Evolutionary conservation across 2,797 vertebrate species (phyloP).

Genomic region (Heterohyrax brucei): DNA sequence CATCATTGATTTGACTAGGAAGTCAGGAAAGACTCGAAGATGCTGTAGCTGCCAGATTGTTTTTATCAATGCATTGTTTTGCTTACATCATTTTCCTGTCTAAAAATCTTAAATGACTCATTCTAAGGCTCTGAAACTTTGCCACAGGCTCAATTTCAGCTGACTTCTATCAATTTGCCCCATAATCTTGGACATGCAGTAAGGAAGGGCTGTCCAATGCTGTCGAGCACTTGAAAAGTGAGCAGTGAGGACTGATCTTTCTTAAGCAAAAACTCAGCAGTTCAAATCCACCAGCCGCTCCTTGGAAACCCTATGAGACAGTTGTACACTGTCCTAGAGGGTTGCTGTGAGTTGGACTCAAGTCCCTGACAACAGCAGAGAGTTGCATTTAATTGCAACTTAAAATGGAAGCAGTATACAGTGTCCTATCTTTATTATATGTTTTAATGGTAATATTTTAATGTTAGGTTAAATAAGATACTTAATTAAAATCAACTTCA

Average conservation of each 20-base stretch:
- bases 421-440: neutral
- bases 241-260: neutral
- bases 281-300: no score
- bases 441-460: neutral
- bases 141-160: neutral
- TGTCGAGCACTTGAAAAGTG: neutral
- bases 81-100: neutral
- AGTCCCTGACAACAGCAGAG: no score
- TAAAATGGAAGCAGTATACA: neutral
- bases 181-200: neutral
- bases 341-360: no score
- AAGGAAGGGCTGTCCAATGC: neutral
- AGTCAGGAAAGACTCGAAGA: slow-evolving; percentile 19
- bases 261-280: no score
- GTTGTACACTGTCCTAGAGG: no score
- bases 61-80: slow-evolving; percentile 18
- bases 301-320: no score
- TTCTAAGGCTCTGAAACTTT: neutral
- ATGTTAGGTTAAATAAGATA: slow-evolving; percentile 15
- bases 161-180: neutral
- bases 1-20: neutral
- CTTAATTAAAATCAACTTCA: slow-evolving; percentile 30
- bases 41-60: neutral
- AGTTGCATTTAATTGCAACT: neutral
- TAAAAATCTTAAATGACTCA: neutral